Evolutionary conservation across 2,113 vertebrate genomes (phyloP), one percentile per base, ranked within the genome.

Genomic region (Rhinolophus ferrumequinum): DNA sequence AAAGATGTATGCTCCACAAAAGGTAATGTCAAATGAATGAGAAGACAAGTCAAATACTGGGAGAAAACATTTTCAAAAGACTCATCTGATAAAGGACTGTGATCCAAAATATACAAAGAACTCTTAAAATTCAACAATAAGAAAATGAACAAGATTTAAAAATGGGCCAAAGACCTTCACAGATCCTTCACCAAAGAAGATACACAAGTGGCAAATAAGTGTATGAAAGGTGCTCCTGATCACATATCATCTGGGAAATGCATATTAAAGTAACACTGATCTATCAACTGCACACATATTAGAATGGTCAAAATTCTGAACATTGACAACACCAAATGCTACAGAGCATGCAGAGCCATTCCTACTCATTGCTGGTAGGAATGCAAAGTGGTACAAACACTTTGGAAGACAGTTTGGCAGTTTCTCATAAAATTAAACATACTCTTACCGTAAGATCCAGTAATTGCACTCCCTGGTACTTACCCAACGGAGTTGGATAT

Each of bases 71-170:
- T 79, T 18, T 3, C 28, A 80, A 56, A 89, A 54, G 35, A 67
- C 19, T 22, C 12, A 80, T 80, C 28, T 80, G 50, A 69, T n/a
- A 90, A 79, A 80, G 3, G 12, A 56, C 26, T 79, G 28, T 67
- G 15, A 80, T 62, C 10, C 79, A 11, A 80, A 90, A 80, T 44
- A 38, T 26, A 90, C 19, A 67, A 56, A 90, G 12, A 67, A 67
- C 60, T 80, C 60, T 85, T 85, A 80, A 79, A 90, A 80, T 28
- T 90, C 76, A 90, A 90, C 16, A 67, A 30, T 30, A 76, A 64
- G 33, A 35, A 89, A 67, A 67, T 67, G 28, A 67, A 86, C 62
- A n/a, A 54, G 26, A 50, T 67, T 80, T 18, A 67, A 54, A 67
- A 67, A 80, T 62, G 38, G 26, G 26, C 26, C 62, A n/a, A 79